Evolutionary conservation across 2,113 vertebrate genomes (phyloP).

Genomic region (Arothron firmamentum): DNA sequence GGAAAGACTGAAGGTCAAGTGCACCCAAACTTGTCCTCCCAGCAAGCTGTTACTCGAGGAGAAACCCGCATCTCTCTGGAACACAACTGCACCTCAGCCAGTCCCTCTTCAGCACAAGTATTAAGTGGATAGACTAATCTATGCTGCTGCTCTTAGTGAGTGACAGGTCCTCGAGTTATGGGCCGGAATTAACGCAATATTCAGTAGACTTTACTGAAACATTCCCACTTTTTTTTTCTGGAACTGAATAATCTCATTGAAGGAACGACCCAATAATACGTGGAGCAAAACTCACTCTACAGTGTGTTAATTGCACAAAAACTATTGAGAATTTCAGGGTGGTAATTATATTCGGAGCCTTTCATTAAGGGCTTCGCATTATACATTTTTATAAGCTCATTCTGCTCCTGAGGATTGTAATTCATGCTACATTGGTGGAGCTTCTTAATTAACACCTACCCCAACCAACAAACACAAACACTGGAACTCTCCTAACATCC

Average conservation of each 20-base stretch:
- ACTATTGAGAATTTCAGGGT: constrained; percentile 34
- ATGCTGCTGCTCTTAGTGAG: constrained; percentile 6
- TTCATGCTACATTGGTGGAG: constrained; percentile 47
- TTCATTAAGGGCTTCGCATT: constrained; percentile 47
- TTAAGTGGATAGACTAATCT: constrained; percentile 53
- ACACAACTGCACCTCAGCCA: constrained; percentile 32
- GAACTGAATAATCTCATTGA: constrained; percentile 25
- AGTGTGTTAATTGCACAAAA: constrained; percentile 29
- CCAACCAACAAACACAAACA: constrained; percentile 58
- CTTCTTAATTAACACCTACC: constrained; percentile 66
- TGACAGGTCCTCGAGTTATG: constrained; percentile 25
- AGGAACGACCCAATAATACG: constrained; percentile 22
- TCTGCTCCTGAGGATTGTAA: constrained; percentile 45
- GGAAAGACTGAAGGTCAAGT: constrained; percentile 64
- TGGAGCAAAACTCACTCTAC: constrained; percentile 31
- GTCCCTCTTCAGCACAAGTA: constrained; percentile 30
- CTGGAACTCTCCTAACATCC: constrained; percentile 35
- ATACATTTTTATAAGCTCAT: constrained; percentile 44
- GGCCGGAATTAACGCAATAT: constrained; percentile 32
- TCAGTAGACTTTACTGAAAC: constrained; percentile 17
- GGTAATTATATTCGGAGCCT: constrained; percentile 48
- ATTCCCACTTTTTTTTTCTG: constrained; percentile 1
- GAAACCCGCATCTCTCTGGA: constrained; percentile 61
- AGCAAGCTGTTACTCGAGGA: constrained; percentile 61
- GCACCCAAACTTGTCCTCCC: constrained; percentile 60